These are phyloP conservation scores for Lasiommata megera DNA, from an alignment of 2,888 invertebrate species.

Conservation along the genomic window DNA sequence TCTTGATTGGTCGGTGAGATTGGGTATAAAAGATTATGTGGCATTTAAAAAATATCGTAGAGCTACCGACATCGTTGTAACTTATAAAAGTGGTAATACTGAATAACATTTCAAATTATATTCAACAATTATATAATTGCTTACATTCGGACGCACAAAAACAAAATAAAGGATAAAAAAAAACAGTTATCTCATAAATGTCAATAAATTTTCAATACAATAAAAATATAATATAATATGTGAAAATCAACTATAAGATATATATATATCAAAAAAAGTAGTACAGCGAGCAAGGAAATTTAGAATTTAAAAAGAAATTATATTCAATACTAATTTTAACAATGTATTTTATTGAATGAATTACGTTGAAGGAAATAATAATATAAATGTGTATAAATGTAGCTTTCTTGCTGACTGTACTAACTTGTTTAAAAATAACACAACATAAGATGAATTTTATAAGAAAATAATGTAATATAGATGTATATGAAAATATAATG, in stretches of 20 bases:
- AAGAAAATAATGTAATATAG: neutral
- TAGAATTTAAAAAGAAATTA: neutral
- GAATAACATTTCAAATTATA: neutral
- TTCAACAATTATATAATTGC: neutral
- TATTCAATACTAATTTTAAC: neutral
- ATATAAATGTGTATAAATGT: neutral
- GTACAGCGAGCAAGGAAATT: neutral
- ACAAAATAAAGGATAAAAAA: neutral
- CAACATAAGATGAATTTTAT: slow-evolving; percentile 4
- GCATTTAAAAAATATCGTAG: too few species aligned
- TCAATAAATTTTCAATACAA: slow-evolving; percentile 1
- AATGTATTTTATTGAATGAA: neutral
- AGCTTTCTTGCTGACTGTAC: neutral
- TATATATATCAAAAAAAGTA: neutral
- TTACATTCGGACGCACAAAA: slow-evolving; percentile 14
- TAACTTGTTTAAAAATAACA: neutral
- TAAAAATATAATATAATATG: neutral
- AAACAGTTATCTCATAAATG: neutral
- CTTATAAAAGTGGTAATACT: too few species aligned
- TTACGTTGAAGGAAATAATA: neutral
- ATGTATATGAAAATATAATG: neutral
- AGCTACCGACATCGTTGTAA: too few species aligned
- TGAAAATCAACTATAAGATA: neutral
- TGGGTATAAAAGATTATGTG: too few species aligned
- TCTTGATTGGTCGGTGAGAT: too few species aligned